A percentile compares a stretch with the other conserved stretches of the same genome.
These are phyloP conservation scores for Eulithis prunata DNA, from an alignment of 2,888 invertebrate species.

Conservation along the genomic window DNA sequence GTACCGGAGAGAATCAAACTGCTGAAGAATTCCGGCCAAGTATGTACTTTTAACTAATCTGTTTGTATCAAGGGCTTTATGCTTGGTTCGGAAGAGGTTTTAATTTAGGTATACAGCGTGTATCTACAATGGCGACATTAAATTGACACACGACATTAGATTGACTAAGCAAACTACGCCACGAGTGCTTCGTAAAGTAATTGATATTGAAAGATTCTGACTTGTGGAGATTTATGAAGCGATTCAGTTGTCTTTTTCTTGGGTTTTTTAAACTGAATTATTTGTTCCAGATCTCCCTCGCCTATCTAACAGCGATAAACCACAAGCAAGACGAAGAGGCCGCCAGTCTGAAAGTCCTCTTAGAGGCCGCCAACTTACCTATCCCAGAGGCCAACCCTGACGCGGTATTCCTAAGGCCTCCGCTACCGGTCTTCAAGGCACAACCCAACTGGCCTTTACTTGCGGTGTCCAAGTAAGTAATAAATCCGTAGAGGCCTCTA, in stretches of 20 bases:
- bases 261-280: too few species aligned
- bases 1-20: conserved; percentile 94
- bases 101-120: too few species aligned
- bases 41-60: conserved; percentile 35
- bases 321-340: conserved; percentile 94
- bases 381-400: conserved; percentile 89
- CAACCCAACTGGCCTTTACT: conserved; percentile 99
- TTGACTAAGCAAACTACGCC: too few species aligned
- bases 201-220: too few species aligned
- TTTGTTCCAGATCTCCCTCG: conserved; percentile 85
- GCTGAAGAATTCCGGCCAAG: conserved; percentile 88
- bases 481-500: too few species aligned
- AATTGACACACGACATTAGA: too few species aligned
- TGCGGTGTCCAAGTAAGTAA: conserved; percentile 89
- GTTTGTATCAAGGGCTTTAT: too few species aligned
- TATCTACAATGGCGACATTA: too few species aligned
- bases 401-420: conserved; percentile 92
- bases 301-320: conserved; percentile 97
- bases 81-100: too few species aligned
- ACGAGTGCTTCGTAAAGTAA: too few species aligned
- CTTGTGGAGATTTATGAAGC: too few species aligned
- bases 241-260: too few species aligned
- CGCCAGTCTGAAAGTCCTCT: conserved; percentile 86
- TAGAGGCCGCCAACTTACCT: conserved; percentile 86
- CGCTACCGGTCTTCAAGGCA: conserved; percentile 94